Base-by-base conservation (phyloP, 1,140 invertebrate genomes). In the Tribolium madens region DNA sequence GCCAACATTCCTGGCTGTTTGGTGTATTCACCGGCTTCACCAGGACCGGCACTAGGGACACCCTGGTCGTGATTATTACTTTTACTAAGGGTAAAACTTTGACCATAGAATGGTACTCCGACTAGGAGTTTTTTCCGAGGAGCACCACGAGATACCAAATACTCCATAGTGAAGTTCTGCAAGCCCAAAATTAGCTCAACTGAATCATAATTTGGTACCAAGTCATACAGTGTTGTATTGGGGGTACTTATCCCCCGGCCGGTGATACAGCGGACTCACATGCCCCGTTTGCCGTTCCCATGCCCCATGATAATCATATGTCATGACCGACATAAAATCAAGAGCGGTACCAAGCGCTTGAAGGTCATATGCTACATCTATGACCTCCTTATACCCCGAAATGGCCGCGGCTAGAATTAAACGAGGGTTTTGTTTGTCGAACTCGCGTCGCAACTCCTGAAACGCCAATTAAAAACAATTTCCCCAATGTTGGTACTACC, bases 51-150 rank as follows among this genome's bases (percentile, higher is more conserved):
- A 17, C 92, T 87, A 13, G 90, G 81, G 0, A 84, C 82, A 2
- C 86, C 88, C 26, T 87, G 86, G 7, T 89, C 85, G 14, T 86
- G 84, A 26, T 87, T 85, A 1, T 85, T 87, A 0, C 84, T 81
- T 18, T 91, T 89, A 0, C 88, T 87, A 7, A 98, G 85, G 42
- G 91, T 92, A 81, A 94, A 98, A 31, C 90, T 92, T 84, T 97
- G 95, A 0, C 96, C 96, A 81, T 97, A 98, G 80, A 97, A 93
- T 0, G 96, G 93, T 77, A 98, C 88, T 5, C 96, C 96, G 6
- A 97, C 85, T 2, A 97, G 86, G 0, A 99, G 84, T 84, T 98
- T 98, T 14, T 92, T 90, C 18, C 90, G 90, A 4, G 92, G 90
- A 4, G 93, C 94, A 7, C 97, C 97, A 52, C 91, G 88, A 14